Percentiles rank a stretch among this genome's conserved stretches.
Conservation (phyloP, 2,888 invertebrate species). For the Cephonodes hylas region DNA sequence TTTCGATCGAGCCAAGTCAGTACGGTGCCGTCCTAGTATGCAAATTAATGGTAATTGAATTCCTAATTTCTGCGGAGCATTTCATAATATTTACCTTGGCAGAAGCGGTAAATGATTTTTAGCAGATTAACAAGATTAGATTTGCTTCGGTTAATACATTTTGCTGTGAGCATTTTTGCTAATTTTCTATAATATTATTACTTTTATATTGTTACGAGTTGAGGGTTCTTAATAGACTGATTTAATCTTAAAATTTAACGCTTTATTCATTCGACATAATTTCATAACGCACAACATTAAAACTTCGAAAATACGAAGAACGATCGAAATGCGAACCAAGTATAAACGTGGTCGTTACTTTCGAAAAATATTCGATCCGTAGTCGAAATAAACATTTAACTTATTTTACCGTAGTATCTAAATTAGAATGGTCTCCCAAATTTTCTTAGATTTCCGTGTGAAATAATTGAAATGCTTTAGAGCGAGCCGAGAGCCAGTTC, state of each 20-base stretch:
- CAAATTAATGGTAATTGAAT: constrained; percentile 28
- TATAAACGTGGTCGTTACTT: too few species aligned
- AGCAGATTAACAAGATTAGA: constrained; percentile 4
- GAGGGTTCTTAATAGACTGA: too few species aligned
- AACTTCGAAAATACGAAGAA: neutral
- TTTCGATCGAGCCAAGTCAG: neutral
- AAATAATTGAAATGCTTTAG: too few species aligned
- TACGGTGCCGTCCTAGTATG: constrained; percentile 16
- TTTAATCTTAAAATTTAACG: too few species aligned
- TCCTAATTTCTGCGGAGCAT: constrained; percentile 22
- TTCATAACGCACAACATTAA: too few species aligned
- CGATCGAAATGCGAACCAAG: neutral
- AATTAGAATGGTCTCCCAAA: too few species aligned
- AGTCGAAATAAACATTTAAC: too few species aligned
- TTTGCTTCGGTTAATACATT: constrained; percentile 2
- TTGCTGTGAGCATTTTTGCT: neutral
- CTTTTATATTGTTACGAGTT: neutral
- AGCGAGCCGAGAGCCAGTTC: too few species aligned
- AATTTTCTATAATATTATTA: neutral
- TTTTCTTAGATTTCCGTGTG: too few species aligned
- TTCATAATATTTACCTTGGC: constrained; percentile 1
- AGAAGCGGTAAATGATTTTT: neutral
- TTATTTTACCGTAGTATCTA: too few species aligned
- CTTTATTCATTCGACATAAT: too few species aligned
- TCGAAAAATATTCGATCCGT: too few species aligned